Conservation (phyloP, 2,797 vertebrate genomes). For the Betta splendens region DNA sequence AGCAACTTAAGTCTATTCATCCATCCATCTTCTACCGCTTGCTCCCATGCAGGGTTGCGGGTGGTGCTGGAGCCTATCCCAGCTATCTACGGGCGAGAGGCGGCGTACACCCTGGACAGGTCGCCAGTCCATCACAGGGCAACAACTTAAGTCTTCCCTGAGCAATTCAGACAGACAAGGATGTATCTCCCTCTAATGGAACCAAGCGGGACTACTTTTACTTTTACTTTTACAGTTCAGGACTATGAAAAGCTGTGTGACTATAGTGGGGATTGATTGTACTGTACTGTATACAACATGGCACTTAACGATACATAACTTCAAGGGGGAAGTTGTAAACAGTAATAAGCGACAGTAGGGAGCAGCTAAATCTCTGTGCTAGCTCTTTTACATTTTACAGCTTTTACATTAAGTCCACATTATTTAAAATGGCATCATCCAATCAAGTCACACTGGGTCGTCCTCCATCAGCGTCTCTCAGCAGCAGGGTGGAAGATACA, state of each 20-base stretch:
- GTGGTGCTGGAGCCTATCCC: no score
- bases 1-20: no score
- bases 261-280: constrained; percentile 53
- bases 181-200: constrained; percentile 63
- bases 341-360: constrained; percentile 46
- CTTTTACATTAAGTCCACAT: constrained; percentile 3
- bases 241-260: constrained; percentile 48
- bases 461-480: constrained; percentile 1
- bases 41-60: no score
- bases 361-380: constrained; percentile 29
- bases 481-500: not conserved
- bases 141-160: constrained; percentile 87
- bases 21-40: no score
- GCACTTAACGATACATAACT: constrained; percentile 67
- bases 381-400: constrained; percentile 17
- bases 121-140: no score
- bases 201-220: constrained; percentile 49
- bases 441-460: constrained; percentile 2
- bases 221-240: constrained; percentile 27
- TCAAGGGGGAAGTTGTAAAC: constrained; percentile 71
- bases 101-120: no score
- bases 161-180: constrained; percentile 75
- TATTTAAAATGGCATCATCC: constrained; percentile 1
- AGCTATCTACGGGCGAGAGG: no score
- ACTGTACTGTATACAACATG: constrained; percentile 64